Conservation (phyloP, 92 coral and sea anemone species). For the Epizoanthus fatuus region DNA sequence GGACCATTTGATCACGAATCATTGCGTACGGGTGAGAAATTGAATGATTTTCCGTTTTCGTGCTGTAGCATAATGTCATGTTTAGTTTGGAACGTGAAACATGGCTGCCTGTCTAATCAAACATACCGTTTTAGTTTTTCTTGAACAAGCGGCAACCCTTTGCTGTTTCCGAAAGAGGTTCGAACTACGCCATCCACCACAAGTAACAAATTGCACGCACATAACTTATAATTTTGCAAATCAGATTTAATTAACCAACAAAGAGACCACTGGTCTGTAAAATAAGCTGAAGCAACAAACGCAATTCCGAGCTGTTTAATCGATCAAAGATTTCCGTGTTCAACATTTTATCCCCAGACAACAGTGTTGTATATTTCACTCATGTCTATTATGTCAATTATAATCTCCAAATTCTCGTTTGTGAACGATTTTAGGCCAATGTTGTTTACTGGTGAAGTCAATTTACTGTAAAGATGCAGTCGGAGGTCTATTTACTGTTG, state of each 20-base stretch:
- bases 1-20: background rate
- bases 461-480: conserved; percentile 24
- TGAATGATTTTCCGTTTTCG: conserved; percentile 14
- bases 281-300: conserved; percentile 26
- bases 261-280: conserved; percentile 31
- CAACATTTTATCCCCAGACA: background rate
- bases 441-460: conserved; percentile 43
- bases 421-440: background rate
- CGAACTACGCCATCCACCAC: background rate
- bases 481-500: conserved; percentile 34
- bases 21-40: background rate
- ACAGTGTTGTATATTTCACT: background rate
- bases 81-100: conserved; percentile 12
- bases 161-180: background rate
- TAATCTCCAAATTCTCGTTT: background rate
- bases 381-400: background rate
- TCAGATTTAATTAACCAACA: conserved; percentile 24
- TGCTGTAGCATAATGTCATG: conserved; percentile 36
- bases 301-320: background rate
- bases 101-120: conserved; percentile 44
- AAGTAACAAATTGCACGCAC: conserved; percentile 1
- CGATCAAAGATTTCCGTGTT: conserved; percentile 10
- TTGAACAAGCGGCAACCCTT: background rate
- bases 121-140: background rate
- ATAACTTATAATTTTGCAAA: conserved; percentile 15